A percentile compares a stretch with the other conserved stretches of the same genome.
Conservation (phyloP, 2,797 vertebrate genomes). For the Glyptemys insculpta region DNA sequence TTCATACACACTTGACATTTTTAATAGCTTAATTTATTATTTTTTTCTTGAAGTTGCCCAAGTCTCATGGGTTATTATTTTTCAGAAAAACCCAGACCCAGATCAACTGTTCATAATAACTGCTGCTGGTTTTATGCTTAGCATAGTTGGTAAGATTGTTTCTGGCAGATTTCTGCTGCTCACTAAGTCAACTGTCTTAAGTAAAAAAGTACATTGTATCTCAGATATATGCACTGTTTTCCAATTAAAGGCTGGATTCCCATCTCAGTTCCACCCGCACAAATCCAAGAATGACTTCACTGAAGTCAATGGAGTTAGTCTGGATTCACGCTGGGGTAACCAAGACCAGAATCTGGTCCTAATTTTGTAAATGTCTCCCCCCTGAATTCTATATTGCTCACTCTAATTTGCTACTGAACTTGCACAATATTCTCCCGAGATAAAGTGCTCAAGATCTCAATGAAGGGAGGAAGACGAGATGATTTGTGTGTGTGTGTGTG, state of each 20-base stretch:
- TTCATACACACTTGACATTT: neutral
- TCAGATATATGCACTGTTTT: neutral
- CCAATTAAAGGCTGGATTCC: slow-evolving; percentile 29
- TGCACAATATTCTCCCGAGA: neutral
- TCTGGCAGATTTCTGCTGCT: neutral
- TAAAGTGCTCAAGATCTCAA: neutral
- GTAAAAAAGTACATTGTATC: neutral
- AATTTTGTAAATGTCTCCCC: neutral
- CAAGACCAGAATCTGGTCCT: neutral
- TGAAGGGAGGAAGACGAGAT: neutral
- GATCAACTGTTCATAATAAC: neutral
- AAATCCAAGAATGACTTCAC: slow-evolving; percentile 31
- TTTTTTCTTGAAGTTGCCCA: neutral
- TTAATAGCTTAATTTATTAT: neutral
- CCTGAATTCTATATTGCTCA: neutral
- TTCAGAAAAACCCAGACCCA: neutral
- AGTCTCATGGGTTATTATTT: neutral
- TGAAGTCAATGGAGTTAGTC: slow-evolving; percentile 18
- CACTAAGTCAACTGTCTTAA: neutral
- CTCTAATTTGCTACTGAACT: neutral
- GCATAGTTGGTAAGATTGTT: neutral
- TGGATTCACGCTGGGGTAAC: slow-evolving; percentile 5
- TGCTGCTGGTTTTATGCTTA: neutral
- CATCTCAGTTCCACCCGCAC: slow-evolving; percentile 17
- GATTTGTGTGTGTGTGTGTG: neutral